Base-by-base conservation (phyloP, 1,140 invertebrate species). In the Protaetia brevitarsis region DNA sequence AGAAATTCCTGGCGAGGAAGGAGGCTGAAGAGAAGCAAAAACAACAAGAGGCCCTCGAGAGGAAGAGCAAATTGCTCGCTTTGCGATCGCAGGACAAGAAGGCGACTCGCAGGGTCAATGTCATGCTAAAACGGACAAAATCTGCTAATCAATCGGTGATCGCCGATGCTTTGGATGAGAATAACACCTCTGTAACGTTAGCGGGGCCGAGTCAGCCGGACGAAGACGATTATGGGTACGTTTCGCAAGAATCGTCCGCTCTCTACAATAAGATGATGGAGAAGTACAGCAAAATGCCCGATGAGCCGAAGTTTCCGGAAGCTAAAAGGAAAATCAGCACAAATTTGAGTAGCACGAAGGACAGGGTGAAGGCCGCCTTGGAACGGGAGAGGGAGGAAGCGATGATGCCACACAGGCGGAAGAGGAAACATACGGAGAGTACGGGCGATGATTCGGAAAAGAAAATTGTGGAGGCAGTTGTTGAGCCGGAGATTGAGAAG, bases 191-290 rank as follows among this genome's bases (percentile, higher is more conserved):
- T 37, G 84, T 92, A 28, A 92, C 89, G 0, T 79, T 87, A 28
- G 84, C 85, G 71, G 87, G 87, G 16, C 86, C 86, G 3, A 84
- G 85, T n/a, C 91, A 93, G 72, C 90, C 90, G 0, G 92, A 94
- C 74, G 91, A 93, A 77, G 93, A 95, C 82, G 93, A 95, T 75
- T 95, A 95, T 77, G 89, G 93, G 3, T 95, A 94, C 75, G 90
- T 89, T 11, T 94, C 92, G 0, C 88, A 89, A 71, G 89, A 89
- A 76, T 90, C 92, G 0, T 86, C 89, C 61, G 88, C 87, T 27
- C 85, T 91, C 68, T 94, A 94, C 78, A 85, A 88, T 66, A 90
- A 92, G 76, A 86, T 95, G 78, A 91, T 94, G 82, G 87, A 89
- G 64, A 93, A 93, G 77, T 93, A 92, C 68, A 88, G 84, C 69